Percentiles rank a stretch among this genome's conserved stretches.
phyloP scores from a whole-genome alignment of 2,113 vertebrate species.

The Columba janthina region DNA sequence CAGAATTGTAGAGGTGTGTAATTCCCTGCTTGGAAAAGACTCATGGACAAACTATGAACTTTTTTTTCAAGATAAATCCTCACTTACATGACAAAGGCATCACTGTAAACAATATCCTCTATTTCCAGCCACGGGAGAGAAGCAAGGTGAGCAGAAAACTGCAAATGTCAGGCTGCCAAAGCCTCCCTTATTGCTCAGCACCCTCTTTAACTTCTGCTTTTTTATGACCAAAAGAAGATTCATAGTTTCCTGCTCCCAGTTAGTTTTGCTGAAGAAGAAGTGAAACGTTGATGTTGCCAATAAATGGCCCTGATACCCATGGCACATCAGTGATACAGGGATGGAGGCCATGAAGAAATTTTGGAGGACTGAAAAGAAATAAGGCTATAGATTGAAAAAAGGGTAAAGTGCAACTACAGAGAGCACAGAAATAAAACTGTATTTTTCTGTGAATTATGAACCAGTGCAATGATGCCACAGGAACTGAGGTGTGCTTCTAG shows the following conservation, averaged over 20 bases:
- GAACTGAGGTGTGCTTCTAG: background rate
- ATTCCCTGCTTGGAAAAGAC: background rate
- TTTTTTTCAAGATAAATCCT: background rate
- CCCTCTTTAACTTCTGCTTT: background rate
- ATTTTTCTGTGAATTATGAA: background rate
- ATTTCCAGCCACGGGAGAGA: background rate
- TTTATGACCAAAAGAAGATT: background rate
- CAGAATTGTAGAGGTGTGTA: background rate
- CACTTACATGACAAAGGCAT: background rate
- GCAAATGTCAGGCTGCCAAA: background rate
- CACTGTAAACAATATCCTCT: background rate
- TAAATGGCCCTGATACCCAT: background rate
- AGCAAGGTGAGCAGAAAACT: background rate
- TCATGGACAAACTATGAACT: background rate
- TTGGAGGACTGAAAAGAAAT: background rate
- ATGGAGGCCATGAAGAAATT: background rate
- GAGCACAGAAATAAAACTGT: background rate
- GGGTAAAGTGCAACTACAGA: background rate
- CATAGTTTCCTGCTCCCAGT: background rate
- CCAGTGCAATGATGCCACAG: background rate
- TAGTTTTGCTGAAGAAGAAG: background rate
- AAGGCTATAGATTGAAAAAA: background rate
- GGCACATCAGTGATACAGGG: background rate
- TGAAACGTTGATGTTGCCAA: background rate
- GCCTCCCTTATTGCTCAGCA: background rate